phyloP scores from a whole-genome alignment of 2,888 invertebrate species.

The Cerceris rybyensis region DNA sequence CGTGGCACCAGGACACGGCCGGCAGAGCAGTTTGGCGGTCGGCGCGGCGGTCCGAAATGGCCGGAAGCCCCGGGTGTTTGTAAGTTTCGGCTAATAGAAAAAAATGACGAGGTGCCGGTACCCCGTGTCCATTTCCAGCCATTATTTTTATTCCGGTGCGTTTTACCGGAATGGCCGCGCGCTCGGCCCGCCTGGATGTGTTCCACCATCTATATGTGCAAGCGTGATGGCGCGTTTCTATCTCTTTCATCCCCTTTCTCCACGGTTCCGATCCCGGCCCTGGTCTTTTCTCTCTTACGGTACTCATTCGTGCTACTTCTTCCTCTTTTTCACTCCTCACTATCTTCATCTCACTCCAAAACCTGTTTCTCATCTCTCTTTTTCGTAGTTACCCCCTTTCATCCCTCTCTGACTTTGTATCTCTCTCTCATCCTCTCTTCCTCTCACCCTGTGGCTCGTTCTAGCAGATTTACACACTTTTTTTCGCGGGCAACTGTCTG shows the following conservation, averaged over 20 bases:
- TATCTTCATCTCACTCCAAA: conserved; percentile 22
- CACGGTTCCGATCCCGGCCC: conserved; percentile 5
- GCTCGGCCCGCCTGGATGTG: conserved; percentile 53
- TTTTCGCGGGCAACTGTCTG: conserved; percentile 79
- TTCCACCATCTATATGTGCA: conserved; percentile 63
- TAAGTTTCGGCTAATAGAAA: conserved; percentile 77
- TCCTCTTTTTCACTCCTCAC: conserved; percentile 39
- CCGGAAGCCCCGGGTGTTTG: conserved; percentile 76
- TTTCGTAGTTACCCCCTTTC: not conserved
- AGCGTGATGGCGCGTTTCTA: conserved; percentile 62
- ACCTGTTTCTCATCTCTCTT: not conserved
- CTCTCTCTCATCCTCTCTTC: not conserved
- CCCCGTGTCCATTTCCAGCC: conserved; percentile 75
- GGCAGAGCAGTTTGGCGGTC: conserved; percentile 65
- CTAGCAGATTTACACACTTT: conserved; percentile 77
- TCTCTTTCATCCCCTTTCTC: conserved; percentile 46
- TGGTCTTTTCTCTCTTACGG: conserved; percentile 39
- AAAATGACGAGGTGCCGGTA: conserved; percentile 74
- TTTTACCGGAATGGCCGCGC: conserved; percentile 73
- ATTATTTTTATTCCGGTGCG: conserved; percentile 79
- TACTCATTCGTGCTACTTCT: conserved; percentile 22
- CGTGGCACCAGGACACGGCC: conserved; percentile 51
- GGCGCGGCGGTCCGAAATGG: conserved; percentile 69
- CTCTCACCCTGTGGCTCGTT: conserved; percentile 53
- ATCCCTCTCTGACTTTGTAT: not conserved